A percentile compares a stretch with the other conserved stretches of the same genome.
phyloP scores from a whole-genome alignment of 2,797 vertebrate genomes.

The Alauda arvensis region DNA sequence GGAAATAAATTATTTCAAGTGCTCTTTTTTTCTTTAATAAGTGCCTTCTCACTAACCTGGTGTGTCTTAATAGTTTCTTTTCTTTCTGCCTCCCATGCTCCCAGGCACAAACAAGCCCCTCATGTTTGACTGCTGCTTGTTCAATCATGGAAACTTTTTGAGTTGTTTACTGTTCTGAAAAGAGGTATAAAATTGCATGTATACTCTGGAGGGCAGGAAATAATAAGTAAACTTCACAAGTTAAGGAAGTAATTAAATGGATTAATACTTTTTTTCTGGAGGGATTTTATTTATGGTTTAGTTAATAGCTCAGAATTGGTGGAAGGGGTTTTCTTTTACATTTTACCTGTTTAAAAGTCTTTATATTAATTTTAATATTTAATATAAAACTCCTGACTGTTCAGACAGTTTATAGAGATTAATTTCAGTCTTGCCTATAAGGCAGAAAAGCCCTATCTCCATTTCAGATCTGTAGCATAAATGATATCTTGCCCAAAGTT shows the following conservation, averaged over 20 bases:
- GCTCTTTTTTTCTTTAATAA: constrained; percentile 18
- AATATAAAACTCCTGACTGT: constrained; percentile 20
- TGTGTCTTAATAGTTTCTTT: constrained; percentile 26
- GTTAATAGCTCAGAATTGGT: constrained; percentile 3
- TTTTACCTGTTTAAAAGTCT: constrained; percentile 16
- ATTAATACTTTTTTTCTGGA: constrained; percentile 5
- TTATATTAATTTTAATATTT: constrained; percentile 34
- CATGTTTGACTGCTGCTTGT: not conserved
- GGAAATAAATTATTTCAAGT: constrained; percentile 25
- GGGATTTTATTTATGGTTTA: constrained; percentile 8
- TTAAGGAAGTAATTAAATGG: constrained; percentile 41
- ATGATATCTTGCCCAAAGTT: not conserved
- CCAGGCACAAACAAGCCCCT: not conserved
- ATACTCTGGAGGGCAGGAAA: constrained; percentile 26
- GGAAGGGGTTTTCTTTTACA: not conserved
- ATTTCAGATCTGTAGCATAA: not conserved
- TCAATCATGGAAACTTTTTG: not conserved
- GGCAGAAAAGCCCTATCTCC: constrained; percentile 10
- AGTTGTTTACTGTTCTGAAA: constrained; percentile 19
- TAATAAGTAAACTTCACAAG: constrained; percentile 41
- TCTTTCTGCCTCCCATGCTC: not conserved
- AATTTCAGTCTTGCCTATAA: constrained; percentile 26
- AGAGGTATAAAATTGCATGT: not conserved
- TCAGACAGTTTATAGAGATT: not conserved
- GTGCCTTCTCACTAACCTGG: constrained; percentile 23